Conservation (phyloP, 2,888 invertebrate genomes). For the Drosophila bunnanda region DNA sequence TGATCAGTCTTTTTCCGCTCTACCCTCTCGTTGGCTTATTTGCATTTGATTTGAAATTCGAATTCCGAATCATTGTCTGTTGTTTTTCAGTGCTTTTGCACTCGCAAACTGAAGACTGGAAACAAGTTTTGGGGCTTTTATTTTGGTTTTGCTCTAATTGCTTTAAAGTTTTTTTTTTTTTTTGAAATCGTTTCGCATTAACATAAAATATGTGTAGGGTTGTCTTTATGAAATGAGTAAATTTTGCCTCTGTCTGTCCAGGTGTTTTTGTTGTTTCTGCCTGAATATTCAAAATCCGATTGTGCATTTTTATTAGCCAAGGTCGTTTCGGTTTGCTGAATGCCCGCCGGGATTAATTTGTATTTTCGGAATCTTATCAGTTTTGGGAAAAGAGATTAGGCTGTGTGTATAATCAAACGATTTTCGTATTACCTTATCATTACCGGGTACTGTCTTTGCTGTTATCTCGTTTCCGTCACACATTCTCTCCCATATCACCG, state of each 20-base stretch:
- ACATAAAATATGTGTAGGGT: constrained; percentile 15
- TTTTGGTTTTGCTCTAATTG: constrained; percentile 7
- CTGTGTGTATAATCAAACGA: constrained; percentile 12
- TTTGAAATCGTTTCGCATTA: constrained; percentile 16
- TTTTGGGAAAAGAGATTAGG: constrained; percentile 1
- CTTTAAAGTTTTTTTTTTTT: constrained; percentile 24
- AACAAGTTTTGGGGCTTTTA: constrained; percentile 17
- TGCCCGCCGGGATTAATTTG: constrained; percentile 1
- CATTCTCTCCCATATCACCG: constrained; percentile 1
- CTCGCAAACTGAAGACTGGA: constrained; percentile 17
- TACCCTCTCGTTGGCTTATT: neutral
- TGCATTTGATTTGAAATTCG: constrained; percentile 7
- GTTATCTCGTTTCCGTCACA: constrained; percentile 15
- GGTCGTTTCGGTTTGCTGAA: constrained; percentile 5
- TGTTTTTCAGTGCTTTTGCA: constrained; percentile 15
- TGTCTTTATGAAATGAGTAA: constrained; percentile 2
- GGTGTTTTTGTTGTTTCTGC: constrained; percentile 2
- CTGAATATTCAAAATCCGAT: constrained; percentile 15
- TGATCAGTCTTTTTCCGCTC: neutral
- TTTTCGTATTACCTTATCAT: constrained; percentile 14
- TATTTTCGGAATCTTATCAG: constrained; percentile 11
- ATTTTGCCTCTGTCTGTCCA: constrained; percentile 4
- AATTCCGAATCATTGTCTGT: constrained; percentile 6
- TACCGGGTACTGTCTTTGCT: neutral
- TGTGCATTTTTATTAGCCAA: constrained; percentile 30